Evolutionary conservation across 2,888 invertebrate species (phyloP).

Genomic region (Tubulanus polymorphus): DNA sequence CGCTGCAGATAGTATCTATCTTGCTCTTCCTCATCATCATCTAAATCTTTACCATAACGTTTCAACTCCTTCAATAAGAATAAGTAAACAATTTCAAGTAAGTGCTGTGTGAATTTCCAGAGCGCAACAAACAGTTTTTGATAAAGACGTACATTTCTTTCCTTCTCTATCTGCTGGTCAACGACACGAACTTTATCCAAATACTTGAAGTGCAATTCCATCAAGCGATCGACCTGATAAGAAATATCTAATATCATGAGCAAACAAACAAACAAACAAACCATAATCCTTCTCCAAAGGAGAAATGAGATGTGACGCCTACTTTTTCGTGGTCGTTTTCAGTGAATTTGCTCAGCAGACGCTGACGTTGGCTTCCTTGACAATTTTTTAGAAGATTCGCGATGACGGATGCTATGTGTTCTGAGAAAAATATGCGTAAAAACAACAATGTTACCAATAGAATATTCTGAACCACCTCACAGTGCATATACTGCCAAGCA

Average conservation of each 20-base stretch:
- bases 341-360: conserved; percentile 89
- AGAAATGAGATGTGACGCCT: conserved; percentile 3
- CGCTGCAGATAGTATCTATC: conserved; percentile 84
- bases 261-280: no score
- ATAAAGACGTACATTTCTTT: conserved; percentile 45
- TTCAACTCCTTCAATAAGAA: conserved; percentile 31
- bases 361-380: conserved; percentile 81
- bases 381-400: conserved; percentile 90
- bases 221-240: conserved; percentile 74
- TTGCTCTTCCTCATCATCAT: conserved; percentile 75
- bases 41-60: conserved; percentile 52
- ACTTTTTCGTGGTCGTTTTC: conserved; percentile 96
- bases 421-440: no score
- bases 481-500: no score
- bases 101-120: no score
- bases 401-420: conserved; percentile 84
- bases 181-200: conserved; percentile 84
- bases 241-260: conserved; percentile 1
- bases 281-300: no score
- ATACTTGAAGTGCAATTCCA: conserved; percentile 97
- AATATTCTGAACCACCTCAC: no score
- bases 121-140: no score
- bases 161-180: conserved; percentile 70
- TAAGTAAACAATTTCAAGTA: background rate
- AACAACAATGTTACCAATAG: no score